Percentiles rank a stretch among this genome's conserved stretches.
phyloP scores from a whole-genome alignment of 2,888 invertebrate genomes.

The Dolichomitus sp. region DNA sequence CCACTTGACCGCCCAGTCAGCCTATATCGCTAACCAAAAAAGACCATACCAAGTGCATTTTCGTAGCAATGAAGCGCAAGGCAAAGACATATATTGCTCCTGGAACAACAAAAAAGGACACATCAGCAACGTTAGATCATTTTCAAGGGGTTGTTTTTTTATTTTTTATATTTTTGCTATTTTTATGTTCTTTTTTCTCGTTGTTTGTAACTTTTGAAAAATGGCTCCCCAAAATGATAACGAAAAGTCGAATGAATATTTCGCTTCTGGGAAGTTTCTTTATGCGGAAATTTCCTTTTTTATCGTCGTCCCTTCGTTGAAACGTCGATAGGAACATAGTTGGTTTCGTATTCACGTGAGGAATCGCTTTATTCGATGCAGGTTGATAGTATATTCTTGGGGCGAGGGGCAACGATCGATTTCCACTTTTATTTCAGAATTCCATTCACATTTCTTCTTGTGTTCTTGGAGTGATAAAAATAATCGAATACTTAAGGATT shows the following conservation, averaged over 20 bases:
- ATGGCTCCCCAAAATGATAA: conserved; percentile 36
- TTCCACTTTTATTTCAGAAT: conserved; percentile 56
- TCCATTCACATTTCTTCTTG: conserved; percentile 17
- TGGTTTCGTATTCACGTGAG: not conserved
- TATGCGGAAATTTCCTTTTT: conserved; percentile 51
- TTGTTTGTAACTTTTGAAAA: not conserved
- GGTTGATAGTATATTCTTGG: conserved; percentile 15
- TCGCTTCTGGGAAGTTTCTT: conserved; percentile 33
- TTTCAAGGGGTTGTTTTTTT: not conserved
- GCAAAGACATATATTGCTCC: not conserved
- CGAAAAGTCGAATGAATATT: conserved; percentile 35
- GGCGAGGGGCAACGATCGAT: conserved; percentile 36
- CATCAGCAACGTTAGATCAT: no score
- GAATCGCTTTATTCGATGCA: conserved; percentile 16
- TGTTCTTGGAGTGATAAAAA: conserved; percentile 41
- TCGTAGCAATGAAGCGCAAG: not conserved
- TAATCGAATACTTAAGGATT: conserved; percentile 40
- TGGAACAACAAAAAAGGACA: no score
- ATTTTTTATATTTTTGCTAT: not conserved
- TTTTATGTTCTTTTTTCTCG: conserved; percentile 12
- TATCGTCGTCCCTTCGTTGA: conserved; percentile 49
- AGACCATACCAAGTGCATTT: not conserved
- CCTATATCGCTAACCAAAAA: not conserved
- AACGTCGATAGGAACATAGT: conserved; percentile 43
- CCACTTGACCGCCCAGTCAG: not conserved